Evolutionary conservation across 2,797 vertebrate genomes (phyloP), one percentile per base, ranked within the genome.

Genomic region (Lepus oiostolus): DNA sequence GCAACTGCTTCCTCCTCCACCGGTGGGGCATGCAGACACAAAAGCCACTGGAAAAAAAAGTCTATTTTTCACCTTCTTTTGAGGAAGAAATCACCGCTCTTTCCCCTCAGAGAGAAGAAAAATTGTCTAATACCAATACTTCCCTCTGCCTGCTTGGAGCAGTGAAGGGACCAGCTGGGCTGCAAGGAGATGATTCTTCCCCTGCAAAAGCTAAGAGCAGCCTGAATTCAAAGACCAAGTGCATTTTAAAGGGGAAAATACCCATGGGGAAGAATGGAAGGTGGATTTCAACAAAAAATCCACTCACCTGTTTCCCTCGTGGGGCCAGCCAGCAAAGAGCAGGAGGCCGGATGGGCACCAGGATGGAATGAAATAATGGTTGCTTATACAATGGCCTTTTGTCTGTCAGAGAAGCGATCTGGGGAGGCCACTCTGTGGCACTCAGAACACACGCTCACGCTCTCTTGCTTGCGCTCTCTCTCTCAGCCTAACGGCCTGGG

Each of bases 111-210:
- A 96, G 87, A 71, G 85, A 93, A 93, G 93, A 95, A 83, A 96
- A 95, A 95, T 92, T 32, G 14, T 97, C 97, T 96, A 96, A 96
- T 96, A 94, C 96, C 93, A 95, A 87, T 83, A 60, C 93, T 89
- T 92, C 81, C 71, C 58, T 90, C 24, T 28, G 71, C 85, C 7
- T 0, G 79, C 75, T 80, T 80, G 26, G 90, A 93, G 92, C 96
- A 94, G 85, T 5, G 60, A 93, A 94, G 88, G 88, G 90, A 85
- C 92, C 95, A 92, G 85, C 92, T 93, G 94, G 93, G 95, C 94
- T 75, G 67, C 68, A 60, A 50, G 67, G 8, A 92, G 80, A 77
- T 91, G 93, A 95, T 94, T 92, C 75, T 96, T 92, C 96, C 96
- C 95, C 67, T 42, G 75, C 67, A 50, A 88, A 95, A 96, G 82